Conservation (phyloP, 2,797 vertebrate genomes). For the Alauda arvensis region DNA sequence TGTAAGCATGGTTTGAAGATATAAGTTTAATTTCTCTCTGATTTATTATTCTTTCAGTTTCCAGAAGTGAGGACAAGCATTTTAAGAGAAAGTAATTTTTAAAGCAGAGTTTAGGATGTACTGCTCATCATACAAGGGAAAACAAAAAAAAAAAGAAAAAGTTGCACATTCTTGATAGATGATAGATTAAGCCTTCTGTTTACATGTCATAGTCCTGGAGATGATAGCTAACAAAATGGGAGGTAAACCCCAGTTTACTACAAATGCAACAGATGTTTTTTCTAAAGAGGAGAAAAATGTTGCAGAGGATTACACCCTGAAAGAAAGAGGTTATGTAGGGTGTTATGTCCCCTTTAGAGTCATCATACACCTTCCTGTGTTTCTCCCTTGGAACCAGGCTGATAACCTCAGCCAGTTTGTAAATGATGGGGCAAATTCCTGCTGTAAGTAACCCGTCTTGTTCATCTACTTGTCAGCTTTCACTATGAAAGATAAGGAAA, state of each 20-base stretch:
- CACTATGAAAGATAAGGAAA: not conserved
- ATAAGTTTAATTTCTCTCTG: not conserved
- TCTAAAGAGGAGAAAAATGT: not conserved
- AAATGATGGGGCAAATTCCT: not conserved
- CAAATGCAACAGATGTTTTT: not conserved
- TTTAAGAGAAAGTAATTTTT: not conserved
- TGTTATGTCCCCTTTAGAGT: not conserved
- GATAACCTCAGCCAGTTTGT: not conserved
- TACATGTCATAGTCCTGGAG: not conserved
- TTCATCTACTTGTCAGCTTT: not conserved
- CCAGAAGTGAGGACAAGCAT: not conserved
- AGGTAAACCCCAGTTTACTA: not conserved
- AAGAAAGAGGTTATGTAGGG: not conserved
- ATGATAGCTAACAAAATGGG: not conserved
- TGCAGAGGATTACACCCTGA: not conserved
- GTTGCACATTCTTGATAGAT: not conserved
- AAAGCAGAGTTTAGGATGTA: not conserved
- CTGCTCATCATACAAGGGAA: not conserved
- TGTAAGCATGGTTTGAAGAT: not conserved
- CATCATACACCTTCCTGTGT: rapidly evolving
- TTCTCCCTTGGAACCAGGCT: not conserved
- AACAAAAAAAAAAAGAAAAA: not conserved
- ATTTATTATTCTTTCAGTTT: not conserved
- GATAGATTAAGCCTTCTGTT: not conserved
- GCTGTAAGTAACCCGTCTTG: not conserved